Evolutionary conservation across 2,797 vertebrate genomes (phyloP).

Genomic region (Adrianichthys oophorus): DNA sequence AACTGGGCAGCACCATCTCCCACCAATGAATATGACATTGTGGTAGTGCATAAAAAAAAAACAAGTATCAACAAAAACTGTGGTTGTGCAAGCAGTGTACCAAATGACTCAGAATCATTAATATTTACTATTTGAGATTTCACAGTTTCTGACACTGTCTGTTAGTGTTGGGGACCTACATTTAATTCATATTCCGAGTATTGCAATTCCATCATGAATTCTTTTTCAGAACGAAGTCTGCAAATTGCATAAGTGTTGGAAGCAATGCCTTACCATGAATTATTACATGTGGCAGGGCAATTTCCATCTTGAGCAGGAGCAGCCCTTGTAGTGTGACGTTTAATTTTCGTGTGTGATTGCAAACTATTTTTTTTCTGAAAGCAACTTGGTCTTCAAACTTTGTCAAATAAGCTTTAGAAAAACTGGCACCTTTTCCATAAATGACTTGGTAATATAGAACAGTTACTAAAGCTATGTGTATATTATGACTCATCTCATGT

Average conservation of each 20-base stretch:
- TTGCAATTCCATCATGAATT: constrained; percentile 27
- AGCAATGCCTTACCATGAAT: constrained; percentile 47
- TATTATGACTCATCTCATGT: constrained; percentile 16
- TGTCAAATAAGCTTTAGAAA: constrained; percentile 40
- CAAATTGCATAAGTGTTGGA: constrained; percentile 47
- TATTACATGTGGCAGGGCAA: constrained; percentile 72
- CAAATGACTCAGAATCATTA: constrained; percentile 12
- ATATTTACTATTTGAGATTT: constrained; percentile 26
- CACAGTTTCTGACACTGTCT: constrained; percentile 16
- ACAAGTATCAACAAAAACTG: constrained; percentile 10
- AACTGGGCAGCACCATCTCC: too few relatives aligned
- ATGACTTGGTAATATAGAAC: constrained; percentile 50
- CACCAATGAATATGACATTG: too few relatives aligned
- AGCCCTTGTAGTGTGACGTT: constrained; percentile 33
- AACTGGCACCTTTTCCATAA: constrained; percentile 43
- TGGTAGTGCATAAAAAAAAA: too few relatives aligned
- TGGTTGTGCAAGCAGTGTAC: constrained; percentile 20
- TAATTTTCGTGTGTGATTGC: constrained; percentile 69
- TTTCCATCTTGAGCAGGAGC: constrained; percentile 61
- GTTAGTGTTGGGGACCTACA: constrained; percentile 17
- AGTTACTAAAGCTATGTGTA: constrained; percentile 26
- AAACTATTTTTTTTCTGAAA: constrained; percentile 36
- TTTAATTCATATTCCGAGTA: constrained; percentile 28
- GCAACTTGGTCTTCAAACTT: constrained; percentile 26
- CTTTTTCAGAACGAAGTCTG: constrained; percentile 33